These are phyloP conservation scores for Clusia tigrina DNA, from an alignment of 2,888 invertebrate genomes.

Conservation along the genomic window DNA sequence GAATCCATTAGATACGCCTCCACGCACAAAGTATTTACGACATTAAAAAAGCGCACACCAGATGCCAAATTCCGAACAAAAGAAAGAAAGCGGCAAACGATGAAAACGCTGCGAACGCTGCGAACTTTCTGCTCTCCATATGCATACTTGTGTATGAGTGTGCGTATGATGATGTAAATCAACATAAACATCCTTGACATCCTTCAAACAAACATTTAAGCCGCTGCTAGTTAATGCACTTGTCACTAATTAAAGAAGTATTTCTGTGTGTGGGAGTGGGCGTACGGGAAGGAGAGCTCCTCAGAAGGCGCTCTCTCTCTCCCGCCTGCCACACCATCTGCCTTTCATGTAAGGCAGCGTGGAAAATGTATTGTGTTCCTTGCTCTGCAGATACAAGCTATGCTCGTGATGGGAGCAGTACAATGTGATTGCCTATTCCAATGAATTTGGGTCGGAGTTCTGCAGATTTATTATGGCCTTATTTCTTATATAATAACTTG, in stretches of 20 bases:
- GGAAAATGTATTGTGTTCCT: too few relatives aligned
- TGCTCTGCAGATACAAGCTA: too few relatives aligned
- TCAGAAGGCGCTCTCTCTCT: neutral
- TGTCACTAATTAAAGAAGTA: conserved; percentile 27
- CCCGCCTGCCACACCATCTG: neutral
- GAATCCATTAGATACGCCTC: conserved; percentile 56
- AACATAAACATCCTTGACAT: conserved; percentile 19
- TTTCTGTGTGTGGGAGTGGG: too few relatives aligned
- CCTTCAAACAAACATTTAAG: conserved; percentile 17
- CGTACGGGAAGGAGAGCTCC: too few relatives aligned
- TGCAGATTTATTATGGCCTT: too few relatives aligned
- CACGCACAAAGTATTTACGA: conserved; percentile 38
- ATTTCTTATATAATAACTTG: too few relatives aligned
- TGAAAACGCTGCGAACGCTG: too few relatives aligned
- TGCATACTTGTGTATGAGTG: neutral
- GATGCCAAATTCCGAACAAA: conserved; percentile 16
- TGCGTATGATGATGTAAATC: neutral
- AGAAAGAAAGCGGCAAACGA: neutral
- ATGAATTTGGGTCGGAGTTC: too few relatives aligned
- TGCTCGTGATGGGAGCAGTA: too few relatives aligned
- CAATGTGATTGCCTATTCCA: too few relatives aligned
- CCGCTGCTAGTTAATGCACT: conserved; percentile 19
- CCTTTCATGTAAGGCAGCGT: neutral
- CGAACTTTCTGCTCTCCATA: neutral
- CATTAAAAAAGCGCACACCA: conserved; percentile 10